Evolutionary conservation across 2,113 vertebrate species (phyloP).

Genomic region (Rhabdomys dilectus): DNA sequence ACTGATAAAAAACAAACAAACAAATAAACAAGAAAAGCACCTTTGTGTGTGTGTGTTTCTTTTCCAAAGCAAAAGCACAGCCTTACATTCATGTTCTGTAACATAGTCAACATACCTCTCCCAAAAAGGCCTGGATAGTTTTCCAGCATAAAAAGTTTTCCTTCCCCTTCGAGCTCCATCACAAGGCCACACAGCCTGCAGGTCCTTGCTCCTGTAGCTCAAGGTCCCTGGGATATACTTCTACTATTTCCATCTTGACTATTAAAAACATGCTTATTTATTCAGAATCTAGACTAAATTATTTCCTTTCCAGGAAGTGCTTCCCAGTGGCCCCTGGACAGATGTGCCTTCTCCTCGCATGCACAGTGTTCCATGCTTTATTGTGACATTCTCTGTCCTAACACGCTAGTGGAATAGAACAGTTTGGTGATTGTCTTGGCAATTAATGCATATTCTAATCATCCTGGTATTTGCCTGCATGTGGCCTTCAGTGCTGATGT

Average conservation of each 20-base stretch:
- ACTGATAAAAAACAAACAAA: background rate
- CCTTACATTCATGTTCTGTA: background rate
- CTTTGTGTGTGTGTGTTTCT: no score
- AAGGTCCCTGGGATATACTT: background rate
- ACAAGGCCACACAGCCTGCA: background rate
- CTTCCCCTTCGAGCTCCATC: background rate
- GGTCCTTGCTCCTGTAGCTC: background rate
- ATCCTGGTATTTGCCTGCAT: slow-evolving; percentile 64
- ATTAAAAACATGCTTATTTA: slow-evolving; percentile 10
- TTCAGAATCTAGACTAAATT: slow-evolving; percentile 25
- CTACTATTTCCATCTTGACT: background rate
- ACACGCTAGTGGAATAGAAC: slow-evolving; percentile 21
- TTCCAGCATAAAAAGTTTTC: background rate
- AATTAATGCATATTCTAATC: slow-evolving; percentile 68
- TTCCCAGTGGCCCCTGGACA: background rate
- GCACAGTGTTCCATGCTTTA: background rate
- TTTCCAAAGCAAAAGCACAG: background rate
- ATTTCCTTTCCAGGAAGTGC: slow-evolving; percentile 43
- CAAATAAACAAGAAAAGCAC: background rate
- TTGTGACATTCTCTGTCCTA: slow-evolving; percentile 37
- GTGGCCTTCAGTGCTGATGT: background rate
- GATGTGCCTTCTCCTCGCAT: background rate
- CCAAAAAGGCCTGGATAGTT: background rate
- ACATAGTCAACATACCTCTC: background rate
- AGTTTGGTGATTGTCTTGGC: slow-evolving; percentile 50